phyloP scores from a whole-genome alignment of 2,888 invertebrate genomes.

The Macrosoma leucophasiata region DNA sequence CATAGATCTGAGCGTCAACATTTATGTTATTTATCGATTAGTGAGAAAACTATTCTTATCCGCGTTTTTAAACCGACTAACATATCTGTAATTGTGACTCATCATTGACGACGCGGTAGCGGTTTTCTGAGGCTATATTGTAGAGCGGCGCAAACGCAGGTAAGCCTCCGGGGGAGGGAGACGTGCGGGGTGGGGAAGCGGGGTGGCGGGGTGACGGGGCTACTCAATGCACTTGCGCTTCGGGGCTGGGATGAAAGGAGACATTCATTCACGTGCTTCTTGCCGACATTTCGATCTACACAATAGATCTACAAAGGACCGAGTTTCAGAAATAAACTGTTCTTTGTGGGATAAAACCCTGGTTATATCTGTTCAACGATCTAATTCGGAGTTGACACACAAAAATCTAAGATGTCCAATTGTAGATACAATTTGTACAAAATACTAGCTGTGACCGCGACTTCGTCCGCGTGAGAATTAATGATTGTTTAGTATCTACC shows the following conservation, averaged over 20 bases:
- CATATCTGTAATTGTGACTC: conserved; percentile 19
- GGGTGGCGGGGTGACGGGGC: conserved; percentile 23
- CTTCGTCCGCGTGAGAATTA: too few species aligned
- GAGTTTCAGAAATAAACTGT: conserved; percentile 16
- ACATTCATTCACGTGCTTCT: conserved; percentile 28
- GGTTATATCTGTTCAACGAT: too few species aligned
- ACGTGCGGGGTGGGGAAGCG: conserved; percentile 22
- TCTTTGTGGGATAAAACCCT: too few species aligned
- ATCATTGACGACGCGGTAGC: conserved; percentile 48
- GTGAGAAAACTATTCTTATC: too few species aligned
- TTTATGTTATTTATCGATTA: too few species aligned
- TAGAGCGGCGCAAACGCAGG: conserved; percentile 49
- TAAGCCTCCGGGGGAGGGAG: conserved; percentile 47
- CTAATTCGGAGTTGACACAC: too few species aligned
- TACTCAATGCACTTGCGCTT: conserved; percentile 52
- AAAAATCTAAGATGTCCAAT: too few species aligned
- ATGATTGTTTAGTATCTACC: too few species aligned
- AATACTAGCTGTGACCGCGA: too few species aligned
- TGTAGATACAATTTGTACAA: too few species aligned
- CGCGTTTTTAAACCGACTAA: too few species aligned
- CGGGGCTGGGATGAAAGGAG: conserved; percentile 33
- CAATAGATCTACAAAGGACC: conserved; percentile 22
- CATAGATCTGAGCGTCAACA: too few species aligned
- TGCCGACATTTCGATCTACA: conserved; percentile 23
- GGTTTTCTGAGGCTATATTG: conserved; percentile 50